phyloP scores from a whole-genome alignment of 2,797 vertebrate genomes.

The Mormyrus hasselquistii region DNA sequence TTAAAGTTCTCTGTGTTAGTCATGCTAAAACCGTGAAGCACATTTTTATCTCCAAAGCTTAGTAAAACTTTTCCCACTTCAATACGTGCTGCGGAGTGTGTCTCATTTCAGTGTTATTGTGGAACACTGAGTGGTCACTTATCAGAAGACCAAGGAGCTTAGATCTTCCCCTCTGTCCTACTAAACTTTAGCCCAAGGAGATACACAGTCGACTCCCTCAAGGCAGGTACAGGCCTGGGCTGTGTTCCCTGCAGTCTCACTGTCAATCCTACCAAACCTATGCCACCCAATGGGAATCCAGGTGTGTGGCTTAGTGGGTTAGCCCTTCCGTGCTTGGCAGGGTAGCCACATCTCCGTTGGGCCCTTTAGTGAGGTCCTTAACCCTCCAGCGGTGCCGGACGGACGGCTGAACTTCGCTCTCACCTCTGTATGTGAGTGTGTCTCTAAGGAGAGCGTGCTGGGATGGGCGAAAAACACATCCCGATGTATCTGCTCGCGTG shows the following conservation, averaged over 20 bases:
- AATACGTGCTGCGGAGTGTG: not conserved
- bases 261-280: conserved; percentile 66
- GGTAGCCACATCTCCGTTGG: not conserved
- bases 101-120: not conserved
- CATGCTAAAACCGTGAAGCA: not conserved
- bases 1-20: not conserved
- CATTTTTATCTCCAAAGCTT: conserved; percentile 5
- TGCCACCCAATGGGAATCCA: conserved; percentile 51
- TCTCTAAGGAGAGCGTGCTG: not conserved
- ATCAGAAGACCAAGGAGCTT: not conserved
- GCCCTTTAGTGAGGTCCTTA: not conserved
- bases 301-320: conserved; percentile 10
- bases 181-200: conserved; percentile 36
- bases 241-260: conserved; percentile 60
- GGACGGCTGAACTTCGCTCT: not conserved
- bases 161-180: conserved; percentile 36
- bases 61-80: not conserved
- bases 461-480: not conserved
- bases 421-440: not conserved
- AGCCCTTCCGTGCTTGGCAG: not conserved
- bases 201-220: conserved; percentile 61
- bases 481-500: not conserved
- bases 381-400: not conserved
- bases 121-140: not conserved
- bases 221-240: conserved; percentile 44